Evolutionary conservation across 2,888 invertebrate species (phyloP).

Genomic region (Tachina lurida): DNA sequence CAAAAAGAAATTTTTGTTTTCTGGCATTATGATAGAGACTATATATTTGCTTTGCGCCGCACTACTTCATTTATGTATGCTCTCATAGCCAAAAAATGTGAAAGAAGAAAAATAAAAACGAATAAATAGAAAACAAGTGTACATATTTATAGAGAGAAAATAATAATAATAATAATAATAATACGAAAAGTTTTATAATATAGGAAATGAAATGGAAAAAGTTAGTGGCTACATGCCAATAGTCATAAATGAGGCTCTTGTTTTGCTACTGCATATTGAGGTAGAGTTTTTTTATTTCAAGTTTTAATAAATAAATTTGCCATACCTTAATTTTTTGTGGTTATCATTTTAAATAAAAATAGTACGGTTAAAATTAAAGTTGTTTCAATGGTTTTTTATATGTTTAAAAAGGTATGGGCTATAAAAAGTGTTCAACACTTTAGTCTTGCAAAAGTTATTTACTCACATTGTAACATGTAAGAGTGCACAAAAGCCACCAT

Average conservation of each 20-base stretch:
- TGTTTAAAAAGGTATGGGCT: neutral
- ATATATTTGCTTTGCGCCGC: conserved; percentile 7
- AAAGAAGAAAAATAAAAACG: neutral
- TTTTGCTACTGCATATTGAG: conserved; percentile 17
- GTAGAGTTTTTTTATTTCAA: neutral
- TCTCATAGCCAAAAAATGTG: conserved; percentile 12
- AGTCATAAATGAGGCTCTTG: conserved; percentile 65
- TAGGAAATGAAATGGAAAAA: conserved; percentile 72
- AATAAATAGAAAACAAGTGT: conserved; percentile 11
- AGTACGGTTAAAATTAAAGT: conserved; percentile 15
- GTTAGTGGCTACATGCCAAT: conserved; percentile 70
- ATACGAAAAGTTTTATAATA: conserved; percentile 74
- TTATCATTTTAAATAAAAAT: conserved; percentile 15
- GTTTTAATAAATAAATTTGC: conserved; percentile 9
- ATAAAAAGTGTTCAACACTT: neutral
- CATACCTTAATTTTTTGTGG: conserved; percentile 34
- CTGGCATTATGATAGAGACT: conserved; percentile 51
- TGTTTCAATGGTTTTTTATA: conserved; percentile 41
- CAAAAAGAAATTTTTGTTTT: conserved; percentile 56
- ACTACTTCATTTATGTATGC: conserved; percentile 15
- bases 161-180: conserved; percentile 50
- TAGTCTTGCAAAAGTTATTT: neutral
- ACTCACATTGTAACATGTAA: neutral
- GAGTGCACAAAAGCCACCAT: neutral
- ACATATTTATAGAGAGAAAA: conserved; percentile 35